These are phyloP conservation scores for Papilio helenus DNA, from an alignment of 1,140 invertebrate genomes.

Conservation along the genomic window DNA sequence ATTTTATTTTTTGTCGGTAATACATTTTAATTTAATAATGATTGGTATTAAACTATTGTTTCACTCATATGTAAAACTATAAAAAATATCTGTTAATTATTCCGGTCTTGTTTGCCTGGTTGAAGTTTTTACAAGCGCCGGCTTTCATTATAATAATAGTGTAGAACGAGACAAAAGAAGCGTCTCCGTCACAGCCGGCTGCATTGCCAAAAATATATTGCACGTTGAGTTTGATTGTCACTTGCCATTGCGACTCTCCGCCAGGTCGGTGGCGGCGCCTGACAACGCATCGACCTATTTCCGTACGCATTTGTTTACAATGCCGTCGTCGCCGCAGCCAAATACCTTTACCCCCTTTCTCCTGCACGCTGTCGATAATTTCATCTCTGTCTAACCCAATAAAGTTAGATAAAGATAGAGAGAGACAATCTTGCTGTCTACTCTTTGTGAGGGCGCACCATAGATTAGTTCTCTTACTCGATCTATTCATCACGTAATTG, in stretches of 20 bases:
- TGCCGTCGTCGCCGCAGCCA: constrained; percentile 25
- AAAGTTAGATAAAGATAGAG: not conserved
- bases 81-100: too few species aligned
- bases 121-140: too few species aligned
- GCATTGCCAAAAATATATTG: constrained; percentile 55
- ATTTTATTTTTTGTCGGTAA: too few species aligned
- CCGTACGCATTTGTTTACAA: constrained; percentile 55
- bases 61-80: too few species aligned
- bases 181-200: constrained; percentile 44
- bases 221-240: constrained; percentile 43
- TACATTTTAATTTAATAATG: too few species aligned
- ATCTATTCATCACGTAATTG: too few species aligned
- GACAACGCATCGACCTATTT: constrained; percentile 52
- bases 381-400: not conserved
- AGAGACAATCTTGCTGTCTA: too few species aligned
- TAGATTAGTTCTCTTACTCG: too few species aligned
- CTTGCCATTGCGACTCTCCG: too few species aligned
- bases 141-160: not conserved
- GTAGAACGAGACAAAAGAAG: not conserved
- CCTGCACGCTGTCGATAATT: not conserved
- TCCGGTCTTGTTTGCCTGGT: too few species aligned
- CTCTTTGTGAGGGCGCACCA: too few species aligned
- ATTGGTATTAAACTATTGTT: too few species aligned
- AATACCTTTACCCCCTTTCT: constrained; percentile 24
- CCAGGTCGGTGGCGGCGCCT: not conserved